Base-by-base conservation (phyloP, 1,140 invertebrate genomes). In the Pseudoatta argentina region DNA sequence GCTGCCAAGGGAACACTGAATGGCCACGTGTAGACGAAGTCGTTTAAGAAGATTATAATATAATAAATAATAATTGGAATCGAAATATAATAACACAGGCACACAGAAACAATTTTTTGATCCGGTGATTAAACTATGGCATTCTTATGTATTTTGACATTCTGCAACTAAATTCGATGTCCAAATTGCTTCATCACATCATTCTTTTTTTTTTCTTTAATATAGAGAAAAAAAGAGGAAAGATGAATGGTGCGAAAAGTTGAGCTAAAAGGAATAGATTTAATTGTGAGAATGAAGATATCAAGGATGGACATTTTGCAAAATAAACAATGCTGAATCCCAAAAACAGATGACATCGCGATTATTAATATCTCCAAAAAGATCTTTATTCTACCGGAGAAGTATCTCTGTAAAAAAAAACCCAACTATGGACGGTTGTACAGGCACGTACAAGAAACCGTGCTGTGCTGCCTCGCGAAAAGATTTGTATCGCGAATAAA, bases 401-500 rank as follows among this genome's bases (percentile, higher is more conserved):
- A 16, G 30, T 7, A 6, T 69, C 2, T 3, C 1, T 10, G 39
- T 44, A 39, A 39, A 39, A 59, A 59, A 61, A 21, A 24, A 7
- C 16, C 1, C 16, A n/a, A n/a, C 55, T n/a, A 39, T 2, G 24
- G 18, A 0, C 55, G 8, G n/a, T 21, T 21, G 55, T 10, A 8
- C 53, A 55, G 18, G 7, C 0, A 30, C 55, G 24, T 30, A 83
- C 30, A 51, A 44, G 51, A 48, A 16, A 18, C 4, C 59, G 24
- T 21, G 51, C 44, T 71, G 63, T 14, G 21, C 44, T 30, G 44
- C 59, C 71, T 24, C 24, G 39, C 59, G 44, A 72, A 63, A 73
- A 88, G 77, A 89, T 85, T 78, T 18, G 21, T 30, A 73, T 7
- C 44, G 55, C 55, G 64, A 69, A 63, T 64, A 39, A 75, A 64